Base-by-base conservation (phyloP, 2,888 invertebrate genomes). In the Antheraea assamensis region DNA sequence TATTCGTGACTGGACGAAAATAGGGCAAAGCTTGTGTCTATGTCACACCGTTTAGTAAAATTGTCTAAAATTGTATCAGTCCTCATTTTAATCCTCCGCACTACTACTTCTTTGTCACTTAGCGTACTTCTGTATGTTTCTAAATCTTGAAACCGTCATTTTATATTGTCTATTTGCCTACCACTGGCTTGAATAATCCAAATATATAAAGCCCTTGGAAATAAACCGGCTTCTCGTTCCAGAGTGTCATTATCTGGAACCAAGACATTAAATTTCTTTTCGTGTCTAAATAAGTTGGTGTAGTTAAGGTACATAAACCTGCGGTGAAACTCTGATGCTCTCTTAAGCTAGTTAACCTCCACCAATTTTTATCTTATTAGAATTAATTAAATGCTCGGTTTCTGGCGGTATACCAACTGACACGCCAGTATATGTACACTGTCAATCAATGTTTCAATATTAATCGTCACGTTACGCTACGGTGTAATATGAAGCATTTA, bases 1-100 rank as follows among this genome's bases (percentile, higher is more conserved):
- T 91, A 89, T 90, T 89, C 85, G 83, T 78, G 77, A 81, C 79
- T 79, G 77, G 74, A 76, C 75, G 78, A 82, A 84, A 85, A 81
- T 79, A 80, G 81, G 79, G 72, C 76, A 74, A 73, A 30, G 52
- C 72, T 77, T 75, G 76, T 72, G 72, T 42, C 21, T 15, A 19
- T 72, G 73, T 88, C 30, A 89, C 88, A 89, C 88, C 82, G 83
- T 71, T 31, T 13, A 27, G 4, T 64, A 64, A 64, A 27, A 24
- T 58, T 24, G 21, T 52, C 1, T n/a, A 0, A 42, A 42, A 35
- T 35, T 35, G 3, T 3, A n/a, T n/a, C n/a, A n/a, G n/a, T n/a
- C n/a, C n/a, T n/a, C n/a, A n/a, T n/a, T n/a, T n/a, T n/a, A n/a
- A n/a, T n/a, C n/a, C n/a, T n/a, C n/a, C 35, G 35, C 35, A 8